phyloP scores from a whole-genome alignment of 1,140 invertebrate species.

The Mylabris phalerata region DNA sequence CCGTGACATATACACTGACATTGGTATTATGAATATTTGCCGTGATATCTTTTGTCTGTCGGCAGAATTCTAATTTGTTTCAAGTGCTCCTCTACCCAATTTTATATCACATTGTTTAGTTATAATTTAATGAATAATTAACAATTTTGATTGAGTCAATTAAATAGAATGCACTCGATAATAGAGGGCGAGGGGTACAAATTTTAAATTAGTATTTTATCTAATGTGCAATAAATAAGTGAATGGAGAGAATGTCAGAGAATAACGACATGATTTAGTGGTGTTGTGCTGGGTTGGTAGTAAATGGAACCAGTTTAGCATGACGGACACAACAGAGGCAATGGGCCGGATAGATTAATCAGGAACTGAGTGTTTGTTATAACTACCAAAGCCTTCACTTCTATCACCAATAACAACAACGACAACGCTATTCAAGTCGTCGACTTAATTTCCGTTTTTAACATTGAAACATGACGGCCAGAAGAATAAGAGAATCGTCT shows the following conservation, averaged over 20 bases:
- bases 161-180: no score
- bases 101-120: no score
- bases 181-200: no score
- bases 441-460: no score
- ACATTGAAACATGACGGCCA: no score
- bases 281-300: background rate
- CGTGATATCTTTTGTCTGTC: slow-evolving; percentile 21
- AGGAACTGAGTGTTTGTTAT: slow-evolving; percentile 8
- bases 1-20: slow-evolving; percentile 22
- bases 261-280: slow-evolving; percentile 15
- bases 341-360: slow-evolving; percentile 44
- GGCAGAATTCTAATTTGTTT: slow-evolving; percentile 22
- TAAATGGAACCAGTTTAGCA: slow-evolving; percentile 31
- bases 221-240: slow-evolving; percentile 31
- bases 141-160: no score
- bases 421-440: background rate
- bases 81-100: slow-evolving; percentile 7
- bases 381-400: background rate
- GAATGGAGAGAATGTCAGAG: background rate
- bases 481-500: no score
- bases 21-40: slow-evolving; percentile 25
- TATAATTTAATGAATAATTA: no score
- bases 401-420: background rate
- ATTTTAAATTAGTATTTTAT: slow-evolving; percentile 29
- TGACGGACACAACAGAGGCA: slow-evolving; percentile 40